These are phyloP conservation scores for Penaeus vannamei DNA, from an alignment of 1,140 invertebrate species.

Conservation along the genomic window DNA sequence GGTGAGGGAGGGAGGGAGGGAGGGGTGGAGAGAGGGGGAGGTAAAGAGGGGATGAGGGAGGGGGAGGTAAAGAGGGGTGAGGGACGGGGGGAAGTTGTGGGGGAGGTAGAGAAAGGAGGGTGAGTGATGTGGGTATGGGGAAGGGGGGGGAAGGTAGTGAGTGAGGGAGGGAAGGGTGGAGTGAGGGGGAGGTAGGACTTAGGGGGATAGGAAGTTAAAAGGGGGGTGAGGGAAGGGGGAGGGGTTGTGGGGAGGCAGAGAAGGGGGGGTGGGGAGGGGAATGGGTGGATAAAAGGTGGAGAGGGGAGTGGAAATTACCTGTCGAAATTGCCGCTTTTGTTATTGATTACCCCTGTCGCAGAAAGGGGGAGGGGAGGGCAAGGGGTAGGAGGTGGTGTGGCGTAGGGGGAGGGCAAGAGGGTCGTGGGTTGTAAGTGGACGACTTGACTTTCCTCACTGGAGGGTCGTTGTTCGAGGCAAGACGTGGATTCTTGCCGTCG, in stretches of 20 bases:
- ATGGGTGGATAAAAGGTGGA: conserved; percentile 20
- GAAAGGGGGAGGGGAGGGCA: background rate
- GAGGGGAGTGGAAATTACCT: background rate
- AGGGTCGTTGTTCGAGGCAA: conserved; percentile 27
- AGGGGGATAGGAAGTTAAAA: background rate
- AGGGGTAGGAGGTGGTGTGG: background rate
- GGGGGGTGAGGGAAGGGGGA: background rate
- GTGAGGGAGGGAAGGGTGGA: conserved; percentile 4
- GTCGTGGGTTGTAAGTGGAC: background rate
- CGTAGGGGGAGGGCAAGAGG: background rate
- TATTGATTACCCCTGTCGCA: background rate
- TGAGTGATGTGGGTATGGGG: background rate
- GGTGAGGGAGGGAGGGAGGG: background rate
- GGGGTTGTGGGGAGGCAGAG: background rate
- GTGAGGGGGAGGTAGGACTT: background rate
- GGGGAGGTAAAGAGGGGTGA: background rate
- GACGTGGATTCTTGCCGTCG: too few species aligned
- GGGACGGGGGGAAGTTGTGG: background rate
- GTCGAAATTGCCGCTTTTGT: background rate
- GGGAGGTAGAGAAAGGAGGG: too few species aligned
- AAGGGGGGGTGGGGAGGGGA: background rate
- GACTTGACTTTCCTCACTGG: conserved; percentile 50
- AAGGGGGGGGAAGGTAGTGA: background rate
- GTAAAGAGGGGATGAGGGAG: background rate
- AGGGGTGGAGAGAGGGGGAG: conserved; percentile 10